Evolutionary conservation across 2,113 vertebrate genomes (phyloP).

Genomic region (Xenopus laevis): DNA sequence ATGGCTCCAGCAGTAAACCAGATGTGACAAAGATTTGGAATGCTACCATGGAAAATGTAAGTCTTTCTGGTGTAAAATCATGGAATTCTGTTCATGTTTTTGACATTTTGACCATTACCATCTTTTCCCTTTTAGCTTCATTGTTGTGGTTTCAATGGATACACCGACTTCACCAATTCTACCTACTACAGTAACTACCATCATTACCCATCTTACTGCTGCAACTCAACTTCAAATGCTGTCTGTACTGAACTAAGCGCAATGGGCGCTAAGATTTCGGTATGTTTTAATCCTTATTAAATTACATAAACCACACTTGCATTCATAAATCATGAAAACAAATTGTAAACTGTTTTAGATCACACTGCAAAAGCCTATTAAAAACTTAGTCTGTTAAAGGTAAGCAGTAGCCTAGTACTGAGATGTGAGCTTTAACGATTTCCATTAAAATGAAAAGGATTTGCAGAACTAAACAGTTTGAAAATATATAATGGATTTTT

Average conservation of each 20-base stretch:
- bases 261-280: too few relatives aligned
- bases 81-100: not conserved
- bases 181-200: not conserved
- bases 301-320: too few relatives aligned
- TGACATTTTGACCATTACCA: not conserved
- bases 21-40: slow-evolving; percentile 77
- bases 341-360: too few relatives aligned
- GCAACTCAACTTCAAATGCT: not conserved
- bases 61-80: not conserved
- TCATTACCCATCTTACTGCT: slow-evolving; percentile 69
- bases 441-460: too few relatives aligned
- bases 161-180: slow-evolving; percentile 77
- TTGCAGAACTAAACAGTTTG: too few relatives aligned
- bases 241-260: not conserved
- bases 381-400: too few relatives aligned
- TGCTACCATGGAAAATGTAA: slow-evolving; percentile 77
- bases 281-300: not conserved
- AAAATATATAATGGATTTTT: not conserved
- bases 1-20: slow-evolving; percentile 53
- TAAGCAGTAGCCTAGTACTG: too few relatives aligned
- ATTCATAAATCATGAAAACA: too few relatives aligned
- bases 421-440: too few relatives aligned
- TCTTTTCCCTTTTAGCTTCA: slow-evolving; percentile 60
- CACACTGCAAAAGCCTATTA: too few relatives aligned
- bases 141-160: slow-evolving; percentile 86